Conservation (phyloP, 2,113 vertebrate species). For the Tachysurus vachellii region DNA sequence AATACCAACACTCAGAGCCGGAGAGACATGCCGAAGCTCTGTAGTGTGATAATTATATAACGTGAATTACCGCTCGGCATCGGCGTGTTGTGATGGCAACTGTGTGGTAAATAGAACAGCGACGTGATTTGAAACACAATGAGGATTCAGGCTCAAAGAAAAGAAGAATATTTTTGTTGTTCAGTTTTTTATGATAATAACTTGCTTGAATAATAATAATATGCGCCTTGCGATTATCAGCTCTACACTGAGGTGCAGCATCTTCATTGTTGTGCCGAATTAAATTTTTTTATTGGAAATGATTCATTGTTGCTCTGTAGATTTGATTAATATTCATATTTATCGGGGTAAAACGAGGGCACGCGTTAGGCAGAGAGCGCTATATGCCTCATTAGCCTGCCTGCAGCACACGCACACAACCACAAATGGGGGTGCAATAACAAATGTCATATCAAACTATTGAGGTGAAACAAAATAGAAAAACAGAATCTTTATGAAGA, state of each 20-base stretch:
- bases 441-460: constrained; percentile 43
- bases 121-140: background rate
- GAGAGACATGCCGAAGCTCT: background rate
- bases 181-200: constrained; percentile 12
- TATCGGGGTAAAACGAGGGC: constrained; percentile 44
- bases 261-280: constrained; percentile 8
- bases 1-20: constrained; percentile 12
- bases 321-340: constrained; percentile 31
- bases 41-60: constrained; percentile 20
- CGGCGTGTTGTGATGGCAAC: background rate
- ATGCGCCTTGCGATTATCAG: background rate
- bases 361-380: constrained; percentile 43
- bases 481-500: constrained; percentile 1
- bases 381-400: constrained; percentile 52
- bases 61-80: background rate
- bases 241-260: background rate
- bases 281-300: background rate
- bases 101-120: background rate
- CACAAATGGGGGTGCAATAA: constrained; percentile 34
- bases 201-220: constrained; percentile 2
- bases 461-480: background rate
- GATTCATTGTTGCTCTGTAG: constrained; percentile 4
- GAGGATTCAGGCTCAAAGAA: constrained; percentile 1
- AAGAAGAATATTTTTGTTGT: background rate
- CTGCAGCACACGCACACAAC: constrained; percentile 40